These are phyloP conservation scores for Lomographa bimaculata DNA, from an alignment of 2,888 invertebrate genomes.

Conservation along the genomic window DNA sequence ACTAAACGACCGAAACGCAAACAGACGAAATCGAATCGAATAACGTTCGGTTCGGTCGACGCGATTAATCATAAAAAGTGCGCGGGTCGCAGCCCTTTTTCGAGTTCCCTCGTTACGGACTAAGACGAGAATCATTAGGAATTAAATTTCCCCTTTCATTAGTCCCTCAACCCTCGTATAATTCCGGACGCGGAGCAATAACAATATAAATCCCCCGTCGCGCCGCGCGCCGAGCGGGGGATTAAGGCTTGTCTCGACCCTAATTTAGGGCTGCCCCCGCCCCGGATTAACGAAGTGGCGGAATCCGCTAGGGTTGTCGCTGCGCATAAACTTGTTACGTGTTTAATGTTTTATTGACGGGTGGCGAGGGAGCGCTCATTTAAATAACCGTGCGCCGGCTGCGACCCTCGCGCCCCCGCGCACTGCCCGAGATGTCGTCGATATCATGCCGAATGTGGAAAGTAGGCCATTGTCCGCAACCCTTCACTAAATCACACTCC, in stretches of 20 bases:
- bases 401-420: conserved; percentile 41
- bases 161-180: conserved; percentile 84
- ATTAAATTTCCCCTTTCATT: conserved; percentile 84
- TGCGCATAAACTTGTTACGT: conserved; percentile 83
- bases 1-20: conserved; percentile 50
- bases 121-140: conserved; percentile 84
- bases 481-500: conserved; percentile 12
- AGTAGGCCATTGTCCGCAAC: conserved; percentile 15
- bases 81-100: conserved; percentile 78
- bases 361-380: conserved; percentile 78
- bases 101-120: conserved; percentile 83
- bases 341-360: conserved; percentile 84
- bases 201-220: conserved; percentile 84
- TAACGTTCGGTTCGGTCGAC: conserved; percentile 66
- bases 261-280: conserved; percentile 83
- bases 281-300: conserved; percentile 83
- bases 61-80: conserved; percentile 78
- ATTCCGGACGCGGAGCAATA: conserved; percentile 84
- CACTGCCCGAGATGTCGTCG: conserved; percentile 21
- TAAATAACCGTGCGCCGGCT: conserved; percentile 68
- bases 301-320: conserved; percentile 83
- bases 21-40: conserved; percentile 61
- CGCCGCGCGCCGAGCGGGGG: conserved; percentile 83
- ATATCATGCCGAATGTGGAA: conserved; percentile 32
- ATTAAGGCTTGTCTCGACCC: conserved; percentile 84